A percentile compares a stretch with the other conserved stretches of the same genome.
These are phyloP conservation scores for Aphelenchoides besseyi DNA, from an alignment of 1,140 invertebrate species.

Conservation along the genomic window DNA sequence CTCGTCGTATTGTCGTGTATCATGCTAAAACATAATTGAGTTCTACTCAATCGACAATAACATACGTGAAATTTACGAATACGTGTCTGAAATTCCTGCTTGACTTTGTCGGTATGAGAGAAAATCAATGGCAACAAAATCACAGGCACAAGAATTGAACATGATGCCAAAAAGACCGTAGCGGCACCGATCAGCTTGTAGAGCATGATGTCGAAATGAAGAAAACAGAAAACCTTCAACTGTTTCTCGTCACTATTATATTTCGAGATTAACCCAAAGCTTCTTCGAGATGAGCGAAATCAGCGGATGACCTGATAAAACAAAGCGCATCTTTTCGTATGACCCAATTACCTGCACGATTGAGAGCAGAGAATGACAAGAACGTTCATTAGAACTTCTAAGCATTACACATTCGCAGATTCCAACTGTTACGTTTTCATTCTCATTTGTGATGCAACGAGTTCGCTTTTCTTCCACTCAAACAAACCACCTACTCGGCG, in stretches of 20 bases:
- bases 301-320: conserved; percentile 18
- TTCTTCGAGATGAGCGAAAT: background rate
- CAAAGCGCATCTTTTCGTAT: background rate
- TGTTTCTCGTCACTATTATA: background rate
- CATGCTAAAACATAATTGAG: conserved; percentile 12
- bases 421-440: no score
- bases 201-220: background rate
- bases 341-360: conserved; percentile 1
- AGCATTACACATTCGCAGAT: no score
- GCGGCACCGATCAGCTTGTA: conserved; percentile 16
- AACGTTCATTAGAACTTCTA: no score
- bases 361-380: no score
- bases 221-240: background rate
- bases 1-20: conserved; percentile 14
- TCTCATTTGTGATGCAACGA: no score
- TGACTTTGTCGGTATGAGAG: background rate
- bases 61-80: conserved; percentile 11
- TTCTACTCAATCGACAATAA: background rate
- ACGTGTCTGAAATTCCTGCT: background rate
- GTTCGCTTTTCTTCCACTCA: no score
- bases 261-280: background rate
- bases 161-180: conserved; percentile 12
- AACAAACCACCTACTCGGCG: background rate
- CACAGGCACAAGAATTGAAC: background rate
- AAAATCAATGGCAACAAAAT: conserved; percentile 8